A percentile compares a stretch with the other conserved stretches of the same genome.
phyloP scores from a whole-genome alignment of 1,140 invertebrate species.

The Dreissena rostriformis region DNA sequence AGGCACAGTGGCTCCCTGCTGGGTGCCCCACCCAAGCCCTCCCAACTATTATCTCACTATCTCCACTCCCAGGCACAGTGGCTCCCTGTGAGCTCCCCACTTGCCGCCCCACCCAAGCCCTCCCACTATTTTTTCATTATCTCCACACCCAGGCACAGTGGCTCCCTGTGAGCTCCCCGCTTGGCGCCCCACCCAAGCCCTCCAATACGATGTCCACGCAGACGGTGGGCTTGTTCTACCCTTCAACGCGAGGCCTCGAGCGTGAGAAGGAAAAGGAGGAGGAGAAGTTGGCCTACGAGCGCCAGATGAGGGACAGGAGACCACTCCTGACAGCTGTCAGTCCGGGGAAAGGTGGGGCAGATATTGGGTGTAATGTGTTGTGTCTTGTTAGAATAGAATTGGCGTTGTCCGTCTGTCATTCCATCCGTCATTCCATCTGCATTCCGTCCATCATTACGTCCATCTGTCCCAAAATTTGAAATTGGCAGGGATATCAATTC shows the following conservation, averaged over 20 bases:
- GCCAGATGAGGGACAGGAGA: constrained; percentile 77
- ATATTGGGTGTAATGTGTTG: not conserved
- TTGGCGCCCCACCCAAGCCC: constrained; percentile 50
- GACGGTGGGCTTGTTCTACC: constrained; percentile 81
- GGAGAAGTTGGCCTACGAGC: constrained; percentile 76
- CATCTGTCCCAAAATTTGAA: too few species aligned
- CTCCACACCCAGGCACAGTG: constrained; percentile 61
- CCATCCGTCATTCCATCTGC: too few species aligned
- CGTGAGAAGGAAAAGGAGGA: constrained; percentile 75
- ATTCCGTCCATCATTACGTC: too few species aligned
- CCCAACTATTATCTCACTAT: not conserved
- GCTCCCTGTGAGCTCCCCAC: constrained; percentile 51
- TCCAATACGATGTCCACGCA: constrained; percentile 69
- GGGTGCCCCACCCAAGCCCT: not conserved
- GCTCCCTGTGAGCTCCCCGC: constrained; percentile 66
- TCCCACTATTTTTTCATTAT: not conserved
- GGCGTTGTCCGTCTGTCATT: too few species aligned
- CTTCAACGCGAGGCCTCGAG: constrained; percentile 76
- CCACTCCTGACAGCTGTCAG: constrained; percentile 79
- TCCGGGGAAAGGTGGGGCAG: constrained; percentile 79
- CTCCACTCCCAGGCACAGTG: not conserved
- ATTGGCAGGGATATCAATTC: too few species aligned
- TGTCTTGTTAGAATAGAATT: too few species aligned
- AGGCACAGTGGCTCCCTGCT: not conserved
- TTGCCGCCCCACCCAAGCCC: not conserved